phyloP scores from a whole-genome alignment of 2,113 vertebrate species.

The Caloenas nicobarica region DNA sequence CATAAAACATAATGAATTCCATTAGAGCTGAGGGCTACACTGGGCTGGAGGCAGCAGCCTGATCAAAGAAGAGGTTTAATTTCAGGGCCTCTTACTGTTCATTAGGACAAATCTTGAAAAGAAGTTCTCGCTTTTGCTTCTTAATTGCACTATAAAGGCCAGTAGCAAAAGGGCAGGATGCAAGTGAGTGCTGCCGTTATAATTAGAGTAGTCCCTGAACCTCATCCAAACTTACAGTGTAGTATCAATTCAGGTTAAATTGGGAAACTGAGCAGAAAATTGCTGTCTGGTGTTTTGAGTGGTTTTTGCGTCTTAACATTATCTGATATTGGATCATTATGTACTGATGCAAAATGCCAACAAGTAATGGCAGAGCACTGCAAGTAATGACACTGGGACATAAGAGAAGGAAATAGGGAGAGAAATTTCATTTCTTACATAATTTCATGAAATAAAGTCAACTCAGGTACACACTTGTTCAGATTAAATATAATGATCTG shows the following conservation, averaged over 20 bases:
- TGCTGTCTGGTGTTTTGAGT: conserved; percentile 68
- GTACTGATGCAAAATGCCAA: conserved; percentile 54
- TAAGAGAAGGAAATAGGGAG: conserved; percentile 38
- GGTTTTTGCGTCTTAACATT: conserved; percentile 56
- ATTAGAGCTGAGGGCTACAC: background rate
- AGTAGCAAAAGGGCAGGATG: conserved; percentile 1
- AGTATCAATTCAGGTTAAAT: conserved; percentile 64
- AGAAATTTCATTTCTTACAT: conserved; percentile 44
- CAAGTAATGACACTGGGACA: background rate
- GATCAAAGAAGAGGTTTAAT: background rate
- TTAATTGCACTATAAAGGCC: conserved; percentile 23
- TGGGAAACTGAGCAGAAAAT: conserved; percentile 74
- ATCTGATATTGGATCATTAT: conserved; percentile 58
- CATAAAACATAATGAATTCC: background rate
- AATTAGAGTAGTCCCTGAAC: conserved; percentile 58
- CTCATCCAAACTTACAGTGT: conserved; percentile 42
- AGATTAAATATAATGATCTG: conserved; percentile 50
- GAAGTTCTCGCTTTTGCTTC: background rate
- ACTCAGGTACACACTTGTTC: conserved; percentile 41
- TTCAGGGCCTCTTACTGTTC: background rate
- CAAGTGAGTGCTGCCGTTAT: conserved; percentile 32
- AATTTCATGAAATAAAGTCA: conserved; percentile 23
- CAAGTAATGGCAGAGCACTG: conserved; percentile 10
- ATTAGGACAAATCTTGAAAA: background rate
- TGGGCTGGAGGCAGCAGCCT: background rate